A percentile compares a stretch with the other conserved stretches of the same genome.
These are phyloP conservation scores for Luperina testacea DNA, from an alignment of 2,888 invertebrate species.

Conservation along the genomic window DNA sequence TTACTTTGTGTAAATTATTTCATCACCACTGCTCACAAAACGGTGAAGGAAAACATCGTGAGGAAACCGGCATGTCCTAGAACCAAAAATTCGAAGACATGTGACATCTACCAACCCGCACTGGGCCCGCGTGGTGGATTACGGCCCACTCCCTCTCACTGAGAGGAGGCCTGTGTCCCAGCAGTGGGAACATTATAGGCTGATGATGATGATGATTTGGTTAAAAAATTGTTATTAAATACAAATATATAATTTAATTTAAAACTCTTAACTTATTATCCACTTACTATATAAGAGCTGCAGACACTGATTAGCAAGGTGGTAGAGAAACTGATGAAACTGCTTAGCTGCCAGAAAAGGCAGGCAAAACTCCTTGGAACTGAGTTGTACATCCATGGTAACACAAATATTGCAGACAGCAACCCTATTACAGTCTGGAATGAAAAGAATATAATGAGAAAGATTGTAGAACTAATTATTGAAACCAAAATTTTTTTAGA, in stretches of 20 bases:
- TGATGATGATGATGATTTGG: too few species aligned
- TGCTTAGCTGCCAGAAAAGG: constrained; percentile 89
- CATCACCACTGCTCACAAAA: too few species aligned
- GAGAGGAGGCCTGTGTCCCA: too few species aligned
- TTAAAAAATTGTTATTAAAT: background rate
- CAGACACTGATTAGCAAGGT: constrained; percentile 88
- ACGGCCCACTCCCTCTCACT: too few species aligned
- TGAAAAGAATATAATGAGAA: constrained; percentile 6
- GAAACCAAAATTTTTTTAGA: background rate
- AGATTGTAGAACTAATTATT: background rate
- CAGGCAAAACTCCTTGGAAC: constrained; percentile 92
- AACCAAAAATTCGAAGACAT: too few species aligned
- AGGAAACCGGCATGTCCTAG: too few species aligned
- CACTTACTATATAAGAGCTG: constrained; percentile 89
- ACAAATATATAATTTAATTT: background rate
- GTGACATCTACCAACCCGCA: too few species aligned
- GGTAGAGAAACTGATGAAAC: constrained; percentile 85
- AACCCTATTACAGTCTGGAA: constrained; percentile 86
- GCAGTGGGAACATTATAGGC: too few species aligned
- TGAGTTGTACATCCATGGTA: constrained; percentile 92
- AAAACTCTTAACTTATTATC: background rate
- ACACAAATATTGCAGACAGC: constrained; percentile 83
- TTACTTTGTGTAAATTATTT: too few species aligned
- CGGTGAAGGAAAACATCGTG: too few species aligned
- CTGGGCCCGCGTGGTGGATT: too few species aligned